Evolutionary conservation across 2,113 vertebrate genomes (phyloP).

Genomic region (Oreochromis spilurus): DNA sequence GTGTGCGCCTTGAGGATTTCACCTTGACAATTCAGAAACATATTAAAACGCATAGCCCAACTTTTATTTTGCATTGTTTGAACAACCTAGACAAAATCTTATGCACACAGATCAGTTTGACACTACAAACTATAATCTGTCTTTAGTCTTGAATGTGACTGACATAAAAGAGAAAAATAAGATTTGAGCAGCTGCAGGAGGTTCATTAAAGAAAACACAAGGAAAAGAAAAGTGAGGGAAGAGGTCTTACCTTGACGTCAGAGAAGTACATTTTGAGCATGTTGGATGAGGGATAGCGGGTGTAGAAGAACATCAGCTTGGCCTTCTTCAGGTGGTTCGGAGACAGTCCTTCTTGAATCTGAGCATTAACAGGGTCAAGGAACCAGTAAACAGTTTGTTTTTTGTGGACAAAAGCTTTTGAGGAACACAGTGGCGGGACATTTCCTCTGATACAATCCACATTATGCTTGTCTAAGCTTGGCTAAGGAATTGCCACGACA

Average conservation of each 20-base stretch:
- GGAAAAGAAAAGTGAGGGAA: background rate
- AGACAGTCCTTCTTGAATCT: slow-evolving; percentile 94
- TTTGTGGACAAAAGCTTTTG: background rate
- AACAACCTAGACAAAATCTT: background rate
- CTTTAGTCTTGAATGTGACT: background rate
- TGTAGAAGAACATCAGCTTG: slow-evolving; percentile 99
- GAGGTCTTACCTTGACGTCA: slow-evolving; percentile 91
- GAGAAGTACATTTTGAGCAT: slow-evolving; percentile 99
- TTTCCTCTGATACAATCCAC: background rate
- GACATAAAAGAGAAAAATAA: background rate
- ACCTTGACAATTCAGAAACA: background rate
- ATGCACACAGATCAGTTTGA: background rate
- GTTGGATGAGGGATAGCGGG: slow-evolving; percentile 98
- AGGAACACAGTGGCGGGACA: background rate
- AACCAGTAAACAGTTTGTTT: background rate
- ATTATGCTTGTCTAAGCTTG: background rate
- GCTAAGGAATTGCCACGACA: background rate
- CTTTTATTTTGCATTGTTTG: background rate
- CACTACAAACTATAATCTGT: background rate
- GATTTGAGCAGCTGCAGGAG: background rate
- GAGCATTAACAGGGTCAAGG: slow-evolving; percentile 48
- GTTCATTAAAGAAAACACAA: background rate
- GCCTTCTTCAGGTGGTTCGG: slow-evolving; percentile 99
- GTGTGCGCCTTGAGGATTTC: background rate
- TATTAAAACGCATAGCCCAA: background rate